Evolutionary conservation across 2,797 vertebrate genomes (phyloP).

Genomic region (Poeciliopsis paucimaculata): DNA sequence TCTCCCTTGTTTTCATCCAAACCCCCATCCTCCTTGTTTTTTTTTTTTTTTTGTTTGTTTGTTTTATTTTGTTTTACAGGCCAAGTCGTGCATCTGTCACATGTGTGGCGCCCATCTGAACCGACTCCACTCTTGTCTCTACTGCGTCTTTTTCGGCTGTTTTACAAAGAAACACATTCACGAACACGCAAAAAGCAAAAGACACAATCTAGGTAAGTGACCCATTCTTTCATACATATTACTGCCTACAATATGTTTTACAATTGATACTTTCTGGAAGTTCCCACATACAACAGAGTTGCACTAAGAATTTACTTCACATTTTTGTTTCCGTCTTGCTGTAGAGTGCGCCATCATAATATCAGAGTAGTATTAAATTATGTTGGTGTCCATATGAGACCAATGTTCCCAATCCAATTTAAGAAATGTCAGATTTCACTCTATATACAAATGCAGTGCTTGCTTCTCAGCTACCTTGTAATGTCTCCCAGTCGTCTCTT

Average conservation of each 20-base stretch:
- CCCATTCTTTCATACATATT: neutral
- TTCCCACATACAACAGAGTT: neutral
- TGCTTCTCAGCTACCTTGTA: neutral
- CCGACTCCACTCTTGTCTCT: constrained; percentile 97
- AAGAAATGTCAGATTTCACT: neutral
- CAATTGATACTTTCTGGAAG: neutral
- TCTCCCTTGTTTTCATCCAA: constrained; percentile 6
- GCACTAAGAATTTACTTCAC: constrained; percentile 23
- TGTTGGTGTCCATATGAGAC: neutral
- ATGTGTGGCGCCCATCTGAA: constrained; percentile 97
- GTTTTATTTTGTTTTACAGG: constrained; percentile 73
- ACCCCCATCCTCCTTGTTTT: constrained; percentile 17
- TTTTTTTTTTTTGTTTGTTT: constrained; percentile 4
- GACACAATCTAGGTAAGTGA: constrained; percentile 94
- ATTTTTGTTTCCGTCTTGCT: constrained; percentile 32
- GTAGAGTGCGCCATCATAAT: constrained; percentile 53
- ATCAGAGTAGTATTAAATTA: constrained; percentile 49
- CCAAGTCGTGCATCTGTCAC: constrained; percentile 98
- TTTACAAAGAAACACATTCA: constrained; percentile 99
- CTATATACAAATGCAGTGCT: neutral
- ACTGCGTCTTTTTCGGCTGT: constrained; percentile 98
- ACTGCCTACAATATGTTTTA: neutral
- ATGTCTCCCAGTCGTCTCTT: neutral
- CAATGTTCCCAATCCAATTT: neutral
- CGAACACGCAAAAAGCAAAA: constrained; percentile 96